Evolutionary conservation across 1,140 invertebrate species (phyloP), one percentile per base, ranked within the genome.

Genomic region (Leptestheria dahalacensis): DNA sequence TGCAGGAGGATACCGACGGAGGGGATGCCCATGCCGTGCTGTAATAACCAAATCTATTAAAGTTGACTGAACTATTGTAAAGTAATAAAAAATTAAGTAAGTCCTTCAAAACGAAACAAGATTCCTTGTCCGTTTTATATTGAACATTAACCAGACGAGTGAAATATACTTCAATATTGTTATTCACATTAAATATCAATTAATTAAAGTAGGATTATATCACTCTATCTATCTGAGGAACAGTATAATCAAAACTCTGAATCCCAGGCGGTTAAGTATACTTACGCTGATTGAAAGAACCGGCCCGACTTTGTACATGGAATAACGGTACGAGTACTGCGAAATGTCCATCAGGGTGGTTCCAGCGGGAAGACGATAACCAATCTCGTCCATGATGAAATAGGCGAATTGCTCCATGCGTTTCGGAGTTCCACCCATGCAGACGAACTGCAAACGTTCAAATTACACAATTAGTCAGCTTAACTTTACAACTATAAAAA

Each of bases 231-330:
- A n/a, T n/a, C n/a, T n/a, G n/a, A n/a, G n/a, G n/a, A n/a, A n/a
- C n/a, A n/a, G n/a, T n/a, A n/a, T n/a, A n/a, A n/a, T n/a, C n/a
- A n/a, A n/a, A n/a, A n/a, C n/a, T n/a, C n/a, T n/a, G n/a, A n/a
- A n/a, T n/a, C n/a, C n/a, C n/a, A n/a, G n/a, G n/a, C 21, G 25
- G 59, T 24, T 56, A 61, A 23, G 57, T 25, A 25, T 9, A 29
- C 86, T 87, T 78, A 94, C 91, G 71, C 88, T 92, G 61, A 93
- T 81, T 63, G 83, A 90, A 1, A 95, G 77, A 24, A 95, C 87
- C 0, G 89, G 88, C n/a, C 91, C 90, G 25, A 96, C 88, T 84
- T 98, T 98, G 73, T 88, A 99, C 85, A 98, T 91, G 21, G 86
- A 88, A 73, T 96, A 99, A 65, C 94, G 78, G 71, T 96, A 92